Base-by-base conservation (phyloP, 30 jellyfish, hydroid and myxozoan species). In the Haliclystus octoradiatus region DNA sequence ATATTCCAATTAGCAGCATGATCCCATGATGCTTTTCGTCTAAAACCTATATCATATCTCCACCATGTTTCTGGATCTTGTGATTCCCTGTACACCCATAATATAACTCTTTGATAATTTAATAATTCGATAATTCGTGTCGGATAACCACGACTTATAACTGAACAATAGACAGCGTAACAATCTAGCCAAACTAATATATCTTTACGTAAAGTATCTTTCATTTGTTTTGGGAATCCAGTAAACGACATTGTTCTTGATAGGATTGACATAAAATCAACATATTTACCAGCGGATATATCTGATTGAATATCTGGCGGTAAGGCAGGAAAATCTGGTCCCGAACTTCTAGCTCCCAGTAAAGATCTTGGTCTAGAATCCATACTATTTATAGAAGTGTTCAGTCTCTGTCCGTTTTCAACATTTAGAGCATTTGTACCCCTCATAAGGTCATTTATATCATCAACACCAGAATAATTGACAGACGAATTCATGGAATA, bases 1-100 rank as follows among this genome's bases (percentile, higher is more conserved):
- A 14, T 29, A 71, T 90, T 76, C 96, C 96, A 86, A 74, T 86
- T n/a, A n/a, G n/a, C n/a, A n/a, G n/a, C n/a, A n/a, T n/a, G n/a
- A n/a, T n/a, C n/a, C 0, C 28, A 63, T n/a, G 94, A 77, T 3
- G 94, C 96, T 65, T 80, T 79, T 28, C 96, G 84, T 60, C 96
- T 75, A 26, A 80, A 86, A 14, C 94, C 96, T 24, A 72, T 75
- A 53, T 86, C 96, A 62, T 86, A 86, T 28, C 96, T 62, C 96
- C 96, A 86, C 96, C 96, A 86, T 1, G 94, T 86, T 19, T 92
- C 26, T 0, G 80, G 26, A 49, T 86, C 96, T 29, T 74, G 78
- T 5, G 96, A 65, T 69, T 86, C 96, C 70, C 84, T 69, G 62
- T 86, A 86, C 4, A 86, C 80, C 96, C 96, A 86, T 0, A 86